phyloP scores from a whole-genome alignment of 1,140 invertebrate species.

The Anoplophora glabripennis region DNA sequence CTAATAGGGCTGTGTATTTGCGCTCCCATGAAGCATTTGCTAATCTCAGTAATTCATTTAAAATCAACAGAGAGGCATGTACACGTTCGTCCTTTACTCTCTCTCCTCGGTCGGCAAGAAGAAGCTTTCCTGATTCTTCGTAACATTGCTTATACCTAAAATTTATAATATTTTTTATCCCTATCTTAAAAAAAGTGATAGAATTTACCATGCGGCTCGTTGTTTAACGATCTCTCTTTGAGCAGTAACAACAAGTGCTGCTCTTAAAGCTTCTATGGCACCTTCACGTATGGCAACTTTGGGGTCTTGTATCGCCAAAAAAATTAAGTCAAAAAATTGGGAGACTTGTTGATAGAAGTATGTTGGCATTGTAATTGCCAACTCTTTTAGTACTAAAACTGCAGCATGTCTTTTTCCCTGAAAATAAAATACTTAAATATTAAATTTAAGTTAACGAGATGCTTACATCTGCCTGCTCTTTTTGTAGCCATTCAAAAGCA shows the following conservation, averaged over 20 bases:
- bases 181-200: background rate
- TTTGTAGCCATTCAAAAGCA: constrained; percentile 90
- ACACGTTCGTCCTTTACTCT: constrained; percentile 85
- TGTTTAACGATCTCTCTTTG: constrained; percentile 89
- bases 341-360: constrained; percentile 98
- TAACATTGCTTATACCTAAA: constrained; percentile 77
- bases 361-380: constrained; percentile 93
- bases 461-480: constrained; percentile 77
- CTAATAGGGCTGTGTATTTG: constrained; percentile 69
- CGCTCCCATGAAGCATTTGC: constrained; percentile 88
- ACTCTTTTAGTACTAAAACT: constrained; percentile 86
- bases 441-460: background rate
- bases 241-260: constrained; percentile 89
- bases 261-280: constrained; percentile 87
- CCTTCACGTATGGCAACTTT: constrained; percentile 90
- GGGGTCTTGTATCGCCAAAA: constrained; percentile 87
- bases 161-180: background rate
- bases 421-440: constrained; percentile 20
- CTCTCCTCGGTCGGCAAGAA: constrained; percentile 69
- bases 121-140: constrained; percentile 80
- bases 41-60: constrained; percentile 92
- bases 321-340: constrained; percentile 94
- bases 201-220: constrained; percentile 81
- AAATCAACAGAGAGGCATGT: constrained; percentile 88
- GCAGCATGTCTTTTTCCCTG: constrained; percentile 82